Conservation (phyloP, 2,113 vertebrate species). For the Vireo altiloquus region DNA sequence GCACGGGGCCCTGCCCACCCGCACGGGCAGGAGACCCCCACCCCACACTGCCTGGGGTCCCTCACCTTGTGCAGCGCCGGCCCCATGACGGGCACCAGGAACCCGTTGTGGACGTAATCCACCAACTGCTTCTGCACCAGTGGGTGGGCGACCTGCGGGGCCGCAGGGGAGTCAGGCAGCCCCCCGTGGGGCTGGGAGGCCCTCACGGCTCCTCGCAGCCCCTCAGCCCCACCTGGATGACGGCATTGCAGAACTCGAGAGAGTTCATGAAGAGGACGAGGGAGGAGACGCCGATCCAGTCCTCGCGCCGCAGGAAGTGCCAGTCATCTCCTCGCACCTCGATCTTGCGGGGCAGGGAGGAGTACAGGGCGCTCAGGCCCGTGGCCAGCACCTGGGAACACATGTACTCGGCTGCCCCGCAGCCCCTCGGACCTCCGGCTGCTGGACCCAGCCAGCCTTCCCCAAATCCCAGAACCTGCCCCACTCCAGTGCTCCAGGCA, state of each 20-base stretch:
- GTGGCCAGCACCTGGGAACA: conserved; percentile 88
- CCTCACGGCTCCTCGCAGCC: background rate
- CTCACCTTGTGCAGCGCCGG: conserved; percentile 93
- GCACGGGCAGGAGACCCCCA: fast-evolving
- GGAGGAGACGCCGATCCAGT: conserved; percentile 90
- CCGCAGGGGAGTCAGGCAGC: background rate
- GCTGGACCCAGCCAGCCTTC: background rate
- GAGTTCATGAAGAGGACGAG: conserved; percentile 97
- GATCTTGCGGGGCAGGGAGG: conserved; percentile 93
- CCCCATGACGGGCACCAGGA: conserved; percentile 94
- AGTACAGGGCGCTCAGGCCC: conserved; percentile 94
- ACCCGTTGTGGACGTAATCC: conserved; percentile 95
- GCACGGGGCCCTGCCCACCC: background rate
- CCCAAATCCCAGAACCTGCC: background rate
- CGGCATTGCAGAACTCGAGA: conserved; percentile 94
- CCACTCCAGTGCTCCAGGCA: background rate
- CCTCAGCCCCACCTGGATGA: conserved; percentile 80
- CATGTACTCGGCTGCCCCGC: background rate
- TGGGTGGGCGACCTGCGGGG: conserved; percentile 83
- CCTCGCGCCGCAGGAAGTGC: conserved; percentile 90
- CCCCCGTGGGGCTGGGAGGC: fast-evolving
- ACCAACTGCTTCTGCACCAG: conserved; percentile 91
- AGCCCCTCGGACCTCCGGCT: background rate
- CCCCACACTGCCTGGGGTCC: background rate
- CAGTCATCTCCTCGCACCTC: conserved; percentile 94